Evolutionary conservation across 2,888 invertebrate species (phyloP), one percentile per base, ranked within the genome.

Genomic region (Crossocerus cetratus): DNA sequence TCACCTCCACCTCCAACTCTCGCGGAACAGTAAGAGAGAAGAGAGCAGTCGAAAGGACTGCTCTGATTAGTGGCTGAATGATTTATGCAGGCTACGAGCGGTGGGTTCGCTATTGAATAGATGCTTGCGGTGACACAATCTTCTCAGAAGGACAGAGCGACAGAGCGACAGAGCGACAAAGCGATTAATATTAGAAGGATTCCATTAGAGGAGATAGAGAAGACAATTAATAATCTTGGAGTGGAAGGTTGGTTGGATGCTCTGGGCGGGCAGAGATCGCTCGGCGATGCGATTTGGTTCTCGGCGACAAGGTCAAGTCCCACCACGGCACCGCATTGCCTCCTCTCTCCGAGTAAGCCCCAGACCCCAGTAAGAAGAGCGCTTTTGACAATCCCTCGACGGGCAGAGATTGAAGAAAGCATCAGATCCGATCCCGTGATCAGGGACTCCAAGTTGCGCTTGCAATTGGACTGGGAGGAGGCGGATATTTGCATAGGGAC

Each of bases 191-290:
- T 63, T 43, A 16, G 44, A 57, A 16, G 45, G 43, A 56, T 45
- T 54, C 54, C 45, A 42, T 65, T 65, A 69, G 54, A 21, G 5
- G 44, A 69, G 74, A 75, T 67, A 70, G 80, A 73, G 72, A 55
- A 57, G 72, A 72, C 70, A 80, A 77, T 80, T 80, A 80, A 66
- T 71, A 73, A 80, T 74, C 74, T n/a, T n/a, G 49, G 5, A 22
- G 54, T 61, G 69, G 75, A 67, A 67, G 72, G 67, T 69, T 71
- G 0, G 11, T 32, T 32, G 32, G 32, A 3, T 23, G 23, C 2
- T 32, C 23, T 56, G 67, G 54, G 22, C 49, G 1, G 16, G 49
- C 13, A 43, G 23, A 55, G 55, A 42, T 49, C 42, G 43, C 43
- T 44, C 44, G 14, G 44, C 55, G 42, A 57, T 54, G 64, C 72